These are phyloP conservation scores for Megastigmus dorsalis DNA, from an alignment of 2,888 invertebrate genomes.

Conservation along the genomic window DNA sequence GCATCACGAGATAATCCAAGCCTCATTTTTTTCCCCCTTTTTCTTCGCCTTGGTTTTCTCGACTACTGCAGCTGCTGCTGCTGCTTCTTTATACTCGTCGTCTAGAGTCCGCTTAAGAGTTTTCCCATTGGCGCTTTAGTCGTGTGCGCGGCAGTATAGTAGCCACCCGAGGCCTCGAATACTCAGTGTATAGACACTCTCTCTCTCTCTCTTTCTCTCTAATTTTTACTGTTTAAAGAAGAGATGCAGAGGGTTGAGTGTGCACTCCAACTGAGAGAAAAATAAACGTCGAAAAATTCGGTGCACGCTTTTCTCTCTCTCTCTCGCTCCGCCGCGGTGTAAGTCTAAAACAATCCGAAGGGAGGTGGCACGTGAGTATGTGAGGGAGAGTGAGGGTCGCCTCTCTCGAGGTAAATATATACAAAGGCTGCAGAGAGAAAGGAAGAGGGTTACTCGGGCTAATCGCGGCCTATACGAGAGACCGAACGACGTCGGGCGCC, in stretches of 20 bases:
- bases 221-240: too few relatives aligned
- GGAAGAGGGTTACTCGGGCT: not conserved
- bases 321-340: not conserved
- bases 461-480: slow-evolving; percentile 14
- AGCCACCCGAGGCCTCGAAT: too few relatives aligned
- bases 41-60: not conserved
- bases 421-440: too few relatives aligned
- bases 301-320: too few relatives aligned
- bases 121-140: not conserved
- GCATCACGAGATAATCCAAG: slow-evolving; percentile 30
- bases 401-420: too few relatives aligned
- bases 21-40: not conserved
- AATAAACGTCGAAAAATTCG: too few relatives aligned
- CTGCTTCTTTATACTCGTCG: not conserved
- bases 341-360: slow-evolving; percentile 27
- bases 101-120: not conserved
- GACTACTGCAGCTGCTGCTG: too few relatives aligned
- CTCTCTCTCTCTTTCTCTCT: too few relatives aligned
- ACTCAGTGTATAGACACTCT: too few relatives aligned
- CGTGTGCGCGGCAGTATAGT: not conserved
- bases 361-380: not conserved
- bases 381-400: not conserved
- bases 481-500: not conserved
- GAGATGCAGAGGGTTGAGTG: not conserved
- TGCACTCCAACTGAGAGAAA: too few relatives aligned